Percentiles rank a stretch among this genome's conserved stretches.
These are phyloP conservation scores for Urophycis tenuis DNA, from an alignment of 2,797 vertebrate species.

Conservation along the genomic window DNA sequence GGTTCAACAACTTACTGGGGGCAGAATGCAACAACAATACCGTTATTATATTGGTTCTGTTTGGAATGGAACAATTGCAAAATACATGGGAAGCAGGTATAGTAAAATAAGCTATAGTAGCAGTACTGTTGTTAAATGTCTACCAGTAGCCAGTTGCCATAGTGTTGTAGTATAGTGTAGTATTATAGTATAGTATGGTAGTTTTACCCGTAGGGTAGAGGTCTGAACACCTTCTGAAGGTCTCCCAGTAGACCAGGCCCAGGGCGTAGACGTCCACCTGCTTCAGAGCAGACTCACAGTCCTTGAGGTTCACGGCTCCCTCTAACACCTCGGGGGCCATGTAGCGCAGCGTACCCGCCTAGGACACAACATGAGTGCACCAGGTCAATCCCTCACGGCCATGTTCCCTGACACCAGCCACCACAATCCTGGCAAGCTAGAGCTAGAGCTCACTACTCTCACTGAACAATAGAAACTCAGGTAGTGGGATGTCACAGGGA, in stretches of 20 bases:
- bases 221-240: constrained; percentile 90
- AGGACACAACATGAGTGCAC: background rate
- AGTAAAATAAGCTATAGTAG: too few relatives aligned
- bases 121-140: constrained; percentile 72
- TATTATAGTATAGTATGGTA: background rate
- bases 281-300: constrained; percentile 92
- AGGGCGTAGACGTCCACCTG: constrained; percentile 97
- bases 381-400: background rate
- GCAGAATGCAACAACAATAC: too few relatives aligned
- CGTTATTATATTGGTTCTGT: too few relatives aligned
- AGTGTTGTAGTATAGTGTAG: constrained; percentile 45
- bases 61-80: too few relatives aligned
- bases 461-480: too few relatives aligned
- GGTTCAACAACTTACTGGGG: too few relatives aligned
- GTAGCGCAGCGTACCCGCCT: constrained; percentile 94
- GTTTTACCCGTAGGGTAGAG: constrained; percentile 71
- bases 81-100: too few relatives aligned
- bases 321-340: constrained; percentile 95
- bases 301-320: constrained; percentile 89
- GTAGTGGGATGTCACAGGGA: too few relatives aligned
- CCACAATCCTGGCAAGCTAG: too few relatives aligned
- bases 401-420: too few relatives aligned
- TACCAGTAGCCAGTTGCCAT: constrained; percentile 88
- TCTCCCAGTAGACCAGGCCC: constrained; percentile 94
- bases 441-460: too few relatives aligned